Base-by-base conservation (phyloP, 35 echinoderm and acorn worm species). In the Apostichopus parvimensis region DNA sequence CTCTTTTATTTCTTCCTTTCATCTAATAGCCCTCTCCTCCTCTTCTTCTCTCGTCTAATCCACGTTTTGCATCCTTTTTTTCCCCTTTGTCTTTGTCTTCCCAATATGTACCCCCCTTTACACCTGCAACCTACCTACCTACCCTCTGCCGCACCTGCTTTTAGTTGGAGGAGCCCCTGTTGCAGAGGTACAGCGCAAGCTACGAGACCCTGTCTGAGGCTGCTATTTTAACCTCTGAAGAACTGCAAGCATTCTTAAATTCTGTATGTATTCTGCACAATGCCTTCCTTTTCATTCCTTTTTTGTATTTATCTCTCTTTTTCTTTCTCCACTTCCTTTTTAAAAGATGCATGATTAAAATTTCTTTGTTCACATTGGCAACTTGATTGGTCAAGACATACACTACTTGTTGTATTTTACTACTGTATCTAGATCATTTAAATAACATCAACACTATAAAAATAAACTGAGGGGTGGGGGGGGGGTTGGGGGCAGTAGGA, bases 211-310 rank as follows among this genome's bases (percentile, higher is more conserved):
- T 84, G 10, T 84, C 81, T 84, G 81, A 84, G 1, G 81, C 81
- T 10, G 17, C 81, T 22, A 6, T 84, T 58, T n/a, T 84, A 84
- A 6, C 81, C 55, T 84, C 81, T 55, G 81, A 84, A 59, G 81
- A 84, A n/a, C 54, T 84, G 81, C 81, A 84, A 84, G 81, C 81
- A 84, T 84, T 84, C 81, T 59, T 84, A 59, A 84, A 84, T 59
- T 84, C 81, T 84, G 81, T 84, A 84, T 84, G 81, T 84, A 84
- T 84, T 55, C 56, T 84, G 8, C 55, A n/a, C 81, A 75, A 7
- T 7, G 14, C 14, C 71, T 75, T 58, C 56, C 24, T 84, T 84
- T 10, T 60, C 58, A 6, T 15, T 9, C 12, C 18, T 84, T 84
- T 84, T 56, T 53, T 15, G 17, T 55, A 6, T 18, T 84, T 84